These are phyloP conservation scores for Drosophila atripex DNA, from an alignment of 2,888 invertebrate genomes.

Conservation along the genomic window DNA sequence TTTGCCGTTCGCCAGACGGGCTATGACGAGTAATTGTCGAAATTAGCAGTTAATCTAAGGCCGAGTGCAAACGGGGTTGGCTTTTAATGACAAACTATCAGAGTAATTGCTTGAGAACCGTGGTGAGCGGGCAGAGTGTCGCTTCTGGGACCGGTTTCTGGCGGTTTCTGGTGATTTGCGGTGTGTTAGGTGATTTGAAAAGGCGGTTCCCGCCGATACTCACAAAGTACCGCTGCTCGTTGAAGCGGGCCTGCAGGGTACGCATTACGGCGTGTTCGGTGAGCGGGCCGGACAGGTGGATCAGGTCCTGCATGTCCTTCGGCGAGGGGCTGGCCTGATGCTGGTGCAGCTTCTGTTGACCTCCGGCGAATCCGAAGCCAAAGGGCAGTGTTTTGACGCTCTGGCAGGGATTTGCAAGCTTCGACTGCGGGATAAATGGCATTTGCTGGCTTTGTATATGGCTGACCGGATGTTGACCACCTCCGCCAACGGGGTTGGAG, in stretches of 20 bases:
- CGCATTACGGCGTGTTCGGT: conserved; percentile 97
- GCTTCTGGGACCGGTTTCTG: conserved; percentile 37
- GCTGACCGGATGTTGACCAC: conserved; percentile 18
- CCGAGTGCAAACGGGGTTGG: conserved; percentile 55
- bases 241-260: conserved; percentile 95
- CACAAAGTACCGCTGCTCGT: conserved; percentile 93
- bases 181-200: conserved; percentile 22
- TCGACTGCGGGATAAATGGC: conserved; percentile 71
- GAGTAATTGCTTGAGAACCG: conserved; percentile 49
- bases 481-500: neutral
- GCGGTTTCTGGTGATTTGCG: conserved; percentile 13
- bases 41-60: conserved; percentile 69
- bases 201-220: conserved; percentile 83
- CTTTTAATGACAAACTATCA: conserved; percentile 62
- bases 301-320: conserved; percentile 92
- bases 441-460: conserved; percentile 58
- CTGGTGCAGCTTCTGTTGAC: conserved; percentile 31
- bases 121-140: neutral
- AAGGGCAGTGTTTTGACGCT: conserved; percentile 79
- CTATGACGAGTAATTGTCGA: conserved; percentile 55
- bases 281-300: conserved; percentile 95
- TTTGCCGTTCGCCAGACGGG: conserved; percentile 15
- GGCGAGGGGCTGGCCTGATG: conserved; percentile 47
- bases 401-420: conserved; percentile 81
- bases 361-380: conserved; percentile 59